Evolutionary conservation across 2,888 invertebrate species (phyloP), one percentile per base, ranked within the genome.

Genomic region (Lampropteryx suffumata): DNA sequence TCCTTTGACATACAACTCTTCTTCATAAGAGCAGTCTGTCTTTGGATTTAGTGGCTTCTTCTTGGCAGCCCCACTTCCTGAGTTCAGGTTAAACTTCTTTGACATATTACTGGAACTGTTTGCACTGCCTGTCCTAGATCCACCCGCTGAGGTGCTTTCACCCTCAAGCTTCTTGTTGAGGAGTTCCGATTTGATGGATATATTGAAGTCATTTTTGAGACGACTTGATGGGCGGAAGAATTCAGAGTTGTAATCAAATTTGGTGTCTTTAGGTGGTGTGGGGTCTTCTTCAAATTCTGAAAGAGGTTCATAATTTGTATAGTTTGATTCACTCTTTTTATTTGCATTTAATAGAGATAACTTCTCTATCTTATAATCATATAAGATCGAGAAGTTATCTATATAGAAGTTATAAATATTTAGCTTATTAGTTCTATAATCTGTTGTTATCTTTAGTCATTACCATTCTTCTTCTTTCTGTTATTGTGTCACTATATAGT

Each of bases 1-100:
- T 1, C 95, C 96, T 66, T 94, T 95, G 1, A 96, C 93, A 90
- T 97, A 98, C 43, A 98, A 84, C 76, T 98, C 98, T 75, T 98
- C 97, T 80, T 97, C 97, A 74, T 93, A 91, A 68, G 82, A 82
- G 40, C 84, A 75, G 61, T 88, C 89, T 17, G 84, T 85, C 64
- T 85, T 85, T 29, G 78, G 81, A 67, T 89, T 82, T 24, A 83
- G 62, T 0, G 76, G 74, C 46, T 78, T 71, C 36, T 70, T 63
- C 40, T 65, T 79, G 0, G 62, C 57, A 26, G 55, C 64, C 35
- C 52, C 71, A 6, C 68, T 69, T 1, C 69, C 67, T 1, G 67
- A 67, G 47, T 65, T 73, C 4, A 88, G 61, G 49, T 85, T 82
- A 42, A 90, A 90, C 50, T 87, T 85, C 59, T 87, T 89, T 0